Evolutionary conservation across 1,140 invertebrate genomes (phyloP), one percentile per base, ranked within the genome.

Genomic region (Drosophila ambigua): DNA sequence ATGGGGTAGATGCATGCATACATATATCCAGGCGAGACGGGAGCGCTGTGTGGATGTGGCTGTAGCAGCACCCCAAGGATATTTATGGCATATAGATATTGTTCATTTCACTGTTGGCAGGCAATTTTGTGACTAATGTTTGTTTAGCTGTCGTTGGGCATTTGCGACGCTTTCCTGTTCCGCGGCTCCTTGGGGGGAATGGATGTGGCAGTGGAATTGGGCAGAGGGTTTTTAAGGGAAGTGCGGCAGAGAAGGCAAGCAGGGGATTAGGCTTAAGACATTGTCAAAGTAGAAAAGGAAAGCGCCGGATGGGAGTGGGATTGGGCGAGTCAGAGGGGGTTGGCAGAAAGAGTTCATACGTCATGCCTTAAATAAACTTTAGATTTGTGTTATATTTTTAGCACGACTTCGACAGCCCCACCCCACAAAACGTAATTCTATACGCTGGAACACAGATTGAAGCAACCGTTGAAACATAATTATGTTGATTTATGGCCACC

Each of bases 81-180:
- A 87, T 87, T 87, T 88, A 88, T 82, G 78, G 78, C 78, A 75
- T 75, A 77, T 72, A 87, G 74, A 85, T 87, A 87, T 71, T 84
- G 80, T 85, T 84, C 78, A 88, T 82, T 87, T 83, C 72, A 72
- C 75, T 79, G 64, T 87, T 82, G 83, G 83, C 83, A 88, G 83
- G 75, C 83, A 87, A 87, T 87, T 87, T 88, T 87, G 83, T 82
- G 83, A 82, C 79, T 87, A 87, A 87, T 87, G 83, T 87, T 87
- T 87, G 83, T 88, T 87, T 87, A 88, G 83, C 83, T 88, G 83
- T 88, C 83, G 78, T 83, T 69, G 75, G 57, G 78, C 75, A 87
- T 87, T 87, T 87, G 72, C 74, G 46, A 76, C 44, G 65, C 55
- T 69, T 69, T 69, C 11, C 35, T 39, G 35, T 11, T 13, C 13